These are phyloP conservation scores for Otolemur garnettii DNA, from an alignment of 2,113 vertebrate genomes.

Conservation along the genomic window DNA sequence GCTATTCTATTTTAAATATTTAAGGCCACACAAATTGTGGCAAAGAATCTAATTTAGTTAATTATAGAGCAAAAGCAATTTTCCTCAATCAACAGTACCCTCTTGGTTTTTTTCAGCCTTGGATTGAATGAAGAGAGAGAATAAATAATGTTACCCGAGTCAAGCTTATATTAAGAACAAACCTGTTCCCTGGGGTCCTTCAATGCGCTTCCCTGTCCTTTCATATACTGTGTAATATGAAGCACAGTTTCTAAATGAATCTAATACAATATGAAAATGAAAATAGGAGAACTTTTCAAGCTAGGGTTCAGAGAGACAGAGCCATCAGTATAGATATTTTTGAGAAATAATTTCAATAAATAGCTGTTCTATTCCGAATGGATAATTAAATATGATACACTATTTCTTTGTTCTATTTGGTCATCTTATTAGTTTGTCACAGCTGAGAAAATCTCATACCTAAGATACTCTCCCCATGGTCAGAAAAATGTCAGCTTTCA, in stretches of 20 bases:
- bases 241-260: conserved; percentile 1
- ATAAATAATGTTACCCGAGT: not conserved
- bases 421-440: conserved; percentile 63
- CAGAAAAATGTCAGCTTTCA: conserved; percentile 58
- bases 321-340: not conserved
- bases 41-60: conserved; percentile 56
- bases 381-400: conserved; percentile 54
- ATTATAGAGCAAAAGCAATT: conserved; percentile 44
- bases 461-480: conserved; percentile 21
- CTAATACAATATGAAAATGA: not conserved
- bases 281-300: not conserved
- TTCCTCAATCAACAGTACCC: conserved; percentile 30
- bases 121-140: not conserved
- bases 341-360: conserved; percentile 64
- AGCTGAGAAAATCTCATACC: conserved; percentile 5
- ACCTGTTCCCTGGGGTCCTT: not conserved
- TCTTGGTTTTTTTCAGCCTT: conserved; percentile 31
- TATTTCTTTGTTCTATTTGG: conserved; percentile 52
- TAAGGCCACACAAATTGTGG: conserved; percentile 40
- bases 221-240: not conserved
- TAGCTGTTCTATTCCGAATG: conserved; percentile 54
- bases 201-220: conserved; percentile 6
- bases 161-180: conserved; percentile 45
- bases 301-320: not conserved
- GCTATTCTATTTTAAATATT: conserved; percentile 60